Evolutionary conservation across 1,140 invertebrate species (phyloP), one percentile per base, ranked within the genome.

Genomic region (Caenorhabditis briggsae): DNA sequence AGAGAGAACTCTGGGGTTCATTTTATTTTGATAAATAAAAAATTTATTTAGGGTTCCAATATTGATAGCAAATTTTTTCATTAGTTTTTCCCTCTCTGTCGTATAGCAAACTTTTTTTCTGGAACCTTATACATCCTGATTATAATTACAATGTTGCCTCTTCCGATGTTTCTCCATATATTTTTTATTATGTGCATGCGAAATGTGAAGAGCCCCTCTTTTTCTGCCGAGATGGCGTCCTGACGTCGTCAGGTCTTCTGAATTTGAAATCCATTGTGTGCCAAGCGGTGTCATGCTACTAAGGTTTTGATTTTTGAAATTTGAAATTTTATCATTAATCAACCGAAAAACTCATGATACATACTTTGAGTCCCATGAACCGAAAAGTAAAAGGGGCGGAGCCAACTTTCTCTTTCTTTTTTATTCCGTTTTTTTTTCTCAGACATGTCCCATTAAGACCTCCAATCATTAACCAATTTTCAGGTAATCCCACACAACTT

Each of bases 401-500:
- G n/a, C 23, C 2, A 11, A 9, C n/a, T 18, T 33, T 53, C 33
- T 43, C n/a, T 43, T 53, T 48, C 18, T 50, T 9, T 12, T 23
- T 2, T 3, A 16, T 18, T 46, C 16, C 33, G 20, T 50, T 78
- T 12, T 78, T 78, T 20, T 25, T 14, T 53, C 11, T 78, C 18
- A 23, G 14, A 78, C 2, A 53, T 23, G 50, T 78, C 14, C 8
- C 23, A 25, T 12, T 25, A 20, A 78, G 50, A 53, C 0, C 5
- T 20, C 70, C 20, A 78, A 78, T 78, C 41, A 25, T 46, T 33
- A 33, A 33, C 33, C 33, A 33, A 33, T 33, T 33, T 46, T 25
- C 46, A 78, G 70, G 70, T 78, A 78, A 78, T 78, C 70, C 56
- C 70, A 50, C 70, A 78, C 33, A 78, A 50, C 70, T 78, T 78